phyloP scores from a whole-genome alignment of 1,140 invertebrate genomes.

The Dreissena polymorpha region DNA sequence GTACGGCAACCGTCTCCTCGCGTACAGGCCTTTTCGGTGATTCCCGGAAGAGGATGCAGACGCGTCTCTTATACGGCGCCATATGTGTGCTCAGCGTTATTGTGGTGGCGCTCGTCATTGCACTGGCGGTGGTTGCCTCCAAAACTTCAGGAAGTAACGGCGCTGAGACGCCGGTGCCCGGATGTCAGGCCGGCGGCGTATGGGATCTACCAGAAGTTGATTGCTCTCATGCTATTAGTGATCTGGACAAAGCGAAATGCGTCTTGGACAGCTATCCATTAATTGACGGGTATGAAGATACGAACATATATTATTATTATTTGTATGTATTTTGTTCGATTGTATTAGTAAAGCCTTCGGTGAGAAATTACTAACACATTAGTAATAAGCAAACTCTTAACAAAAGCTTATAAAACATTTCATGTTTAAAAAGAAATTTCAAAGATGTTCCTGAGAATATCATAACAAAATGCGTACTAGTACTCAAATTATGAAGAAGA shows the following conservation, averaged over 20 bases:
- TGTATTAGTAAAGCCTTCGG: no score
- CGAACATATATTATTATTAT: neutral
- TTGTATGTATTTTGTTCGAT: no score
- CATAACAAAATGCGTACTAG: no score
- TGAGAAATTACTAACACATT: no score
- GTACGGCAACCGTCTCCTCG: neutral
- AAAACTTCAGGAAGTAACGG: neutral
- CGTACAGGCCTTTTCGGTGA: conserved; percentile 1
- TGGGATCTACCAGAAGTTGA: conserved; percentile 23
- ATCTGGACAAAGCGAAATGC: conserved; percentile 80
- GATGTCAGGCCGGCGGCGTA: neutral
- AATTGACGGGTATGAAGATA: conserved; percentile 84
- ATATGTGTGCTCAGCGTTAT: neutral
- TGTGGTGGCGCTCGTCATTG: conserved; percentile 53
- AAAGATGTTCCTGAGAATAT: no score
- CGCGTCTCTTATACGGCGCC: neutral
- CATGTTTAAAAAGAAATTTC: no score
- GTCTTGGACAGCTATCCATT: conserved; percentile 84
- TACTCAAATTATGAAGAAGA: no score
- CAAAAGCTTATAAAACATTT: no score
- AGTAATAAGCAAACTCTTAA: no score
- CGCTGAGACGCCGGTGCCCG: neutral
- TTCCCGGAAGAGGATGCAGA: conserved; percentile 6
- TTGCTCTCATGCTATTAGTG: conserved; percentile 26
- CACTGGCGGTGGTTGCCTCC: conserved; percentile 42